Percentiles rank a stretch among this genome's conserved stretches.
These are phyloP conservation scores for Limnephilus auricula DNA, from an alignment of 2,888 invertebrate genomes.

Conservation along the genomic window DNA sequence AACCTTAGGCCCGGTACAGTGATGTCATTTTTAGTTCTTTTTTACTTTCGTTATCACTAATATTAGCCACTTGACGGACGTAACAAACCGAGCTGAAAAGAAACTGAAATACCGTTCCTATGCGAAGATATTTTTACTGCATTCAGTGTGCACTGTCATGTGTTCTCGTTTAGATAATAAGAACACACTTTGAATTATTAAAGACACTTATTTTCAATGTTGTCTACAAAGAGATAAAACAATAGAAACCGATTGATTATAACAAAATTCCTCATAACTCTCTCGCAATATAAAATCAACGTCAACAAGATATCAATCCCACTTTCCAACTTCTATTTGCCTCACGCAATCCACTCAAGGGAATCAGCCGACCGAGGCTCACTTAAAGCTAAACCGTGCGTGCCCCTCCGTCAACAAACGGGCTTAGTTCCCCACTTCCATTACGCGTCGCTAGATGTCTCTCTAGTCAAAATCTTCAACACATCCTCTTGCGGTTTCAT, in stretches of 20 bases:
- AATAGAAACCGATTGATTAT: background rate
- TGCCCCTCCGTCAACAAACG: conserved; percentile 8
- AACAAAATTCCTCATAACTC: background rate
- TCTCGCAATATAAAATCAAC: background rate
- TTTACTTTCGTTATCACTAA: too few relatives aligned
- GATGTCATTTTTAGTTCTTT: too few relatives aligned
- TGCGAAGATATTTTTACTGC: too few relatives aligned
- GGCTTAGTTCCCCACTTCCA: conserved; percentile 31
- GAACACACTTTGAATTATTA: background rate
- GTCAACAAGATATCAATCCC: background rate
- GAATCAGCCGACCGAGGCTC: background rate
- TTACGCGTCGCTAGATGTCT: background rate
- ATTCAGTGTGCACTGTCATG: too few relatives aligned
- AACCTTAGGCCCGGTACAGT: too few relatives aligned
- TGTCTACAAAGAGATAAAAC: background rate
- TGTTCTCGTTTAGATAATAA: too few relatives aligned
- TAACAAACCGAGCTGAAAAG: too few relatives aligned
- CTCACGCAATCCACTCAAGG: background rate
- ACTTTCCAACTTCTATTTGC: background rate
- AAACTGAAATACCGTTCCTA: too few relatives aligned
- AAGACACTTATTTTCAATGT: background rate
- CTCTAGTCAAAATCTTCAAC: conserved; percentile 34
- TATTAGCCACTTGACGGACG: too few relatives aligned
- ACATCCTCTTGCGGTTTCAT: conserved; percentile 35
- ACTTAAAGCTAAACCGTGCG: conserved; percentile 24